Conservation (phyloP, 2,888 invertebrate genomes). For the Branchellion lobata region DNA sequence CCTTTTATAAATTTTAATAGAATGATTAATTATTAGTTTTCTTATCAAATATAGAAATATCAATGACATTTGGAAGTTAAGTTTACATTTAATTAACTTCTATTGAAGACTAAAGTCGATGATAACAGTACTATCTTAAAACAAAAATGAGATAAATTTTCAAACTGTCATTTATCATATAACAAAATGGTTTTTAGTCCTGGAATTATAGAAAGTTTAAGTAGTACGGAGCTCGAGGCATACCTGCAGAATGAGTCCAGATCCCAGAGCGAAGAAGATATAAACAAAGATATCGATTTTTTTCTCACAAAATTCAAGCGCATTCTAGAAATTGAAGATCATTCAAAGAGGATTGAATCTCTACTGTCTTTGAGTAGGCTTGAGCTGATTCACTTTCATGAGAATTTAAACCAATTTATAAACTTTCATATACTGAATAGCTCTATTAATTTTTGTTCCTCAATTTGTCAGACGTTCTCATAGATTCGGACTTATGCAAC, state of each 20-base stretch:
- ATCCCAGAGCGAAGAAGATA: neutral
- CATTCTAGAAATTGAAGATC: neutral
- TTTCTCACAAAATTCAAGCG: neutral
- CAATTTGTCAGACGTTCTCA: constrained; percentile 78
- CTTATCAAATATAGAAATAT: no score
- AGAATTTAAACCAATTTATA: neutral
- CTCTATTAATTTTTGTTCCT: constrained; percentile 3
- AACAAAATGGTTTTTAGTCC: neutral
- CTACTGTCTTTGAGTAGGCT: neutral
- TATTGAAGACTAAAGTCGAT: no score
- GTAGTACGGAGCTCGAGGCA: neutral
- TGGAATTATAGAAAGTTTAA: neutral
- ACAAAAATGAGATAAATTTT: no score
- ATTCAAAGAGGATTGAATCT: neutral
- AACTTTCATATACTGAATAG: no score
- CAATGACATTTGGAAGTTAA: no score
- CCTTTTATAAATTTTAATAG: no score
- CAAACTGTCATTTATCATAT: no score
- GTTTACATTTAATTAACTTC: no score
- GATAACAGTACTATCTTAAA: no score
- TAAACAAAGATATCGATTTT: neutral
- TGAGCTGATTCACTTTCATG: neutral
- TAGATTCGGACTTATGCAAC: constrained; percentile 88
- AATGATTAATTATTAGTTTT: no score
- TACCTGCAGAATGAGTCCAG: neutral